A percentile compares a stretch with the other conserved stretches of the same genome.
phyloP scores from a whole-genome alignment of 2,888 invertebrate species.

The Gerosis bhagava region DNA sequence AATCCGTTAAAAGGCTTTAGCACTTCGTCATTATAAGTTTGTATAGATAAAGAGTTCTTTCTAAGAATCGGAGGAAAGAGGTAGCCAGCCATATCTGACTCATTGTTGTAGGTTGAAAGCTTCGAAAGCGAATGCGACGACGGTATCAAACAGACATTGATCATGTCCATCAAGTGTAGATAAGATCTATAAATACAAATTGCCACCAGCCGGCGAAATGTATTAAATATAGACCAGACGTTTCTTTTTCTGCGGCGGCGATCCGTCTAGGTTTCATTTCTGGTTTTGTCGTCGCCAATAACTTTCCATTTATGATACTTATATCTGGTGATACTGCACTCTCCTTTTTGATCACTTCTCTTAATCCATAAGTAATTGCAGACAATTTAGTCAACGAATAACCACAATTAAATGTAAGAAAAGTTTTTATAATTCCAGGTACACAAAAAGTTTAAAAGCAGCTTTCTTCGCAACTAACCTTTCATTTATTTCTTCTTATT shows the following conservation, averaged over 20 bases:
- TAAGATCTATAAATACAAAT: constrained; percentile 34
- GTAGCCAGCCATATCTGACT: constrained; percentile 6
- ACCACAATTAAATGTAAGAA: too few species aligned
- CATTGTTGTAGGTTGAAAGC: constrained; percentile 17
- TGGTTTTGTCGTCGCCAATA: constrained; percentile 28
- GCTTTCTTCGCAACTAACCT: too few species aligned
- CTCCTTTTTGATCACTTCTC: too few species aligned
- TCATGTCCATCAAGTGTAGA: constrained; percentile 27
- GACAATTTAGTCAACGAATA: too few species aligned
- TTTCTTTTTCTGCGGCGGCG: constrained; percentile 32
- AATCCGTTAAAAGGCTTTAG: too few species aligned
- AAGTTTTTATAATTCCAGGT: too few species aligned
- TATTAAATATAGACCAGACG: constrained; percentile 28
- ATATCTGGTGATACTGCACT: constrained; percentile 22
- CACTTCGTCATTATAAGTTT: too few species aligned
- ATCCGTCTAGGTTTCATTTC: constrained; percentile 33
- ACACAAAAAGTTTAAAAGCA: too few species aligned
- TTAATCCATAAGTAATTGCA: too few species aligned
- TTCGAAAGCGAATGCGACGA: constrained; percentile 26
- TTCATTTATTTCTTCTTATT: too few species aligned
- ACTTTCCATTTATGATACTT: constrained; percentile 32
- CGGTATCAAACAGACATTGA: constrained; percentile 31
- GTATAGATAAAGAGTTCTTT: constrained; percentile 7
- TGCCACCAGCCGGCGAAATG: constrained; percentile 26
- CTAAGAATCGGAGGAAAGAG: constrained; percentile 2